These are phyloP conservation scores for Fissipunctia ypsillon DNA, from an alignment of 2,888 invertebrate genomes.

Conservation along the genomic window DNA sequence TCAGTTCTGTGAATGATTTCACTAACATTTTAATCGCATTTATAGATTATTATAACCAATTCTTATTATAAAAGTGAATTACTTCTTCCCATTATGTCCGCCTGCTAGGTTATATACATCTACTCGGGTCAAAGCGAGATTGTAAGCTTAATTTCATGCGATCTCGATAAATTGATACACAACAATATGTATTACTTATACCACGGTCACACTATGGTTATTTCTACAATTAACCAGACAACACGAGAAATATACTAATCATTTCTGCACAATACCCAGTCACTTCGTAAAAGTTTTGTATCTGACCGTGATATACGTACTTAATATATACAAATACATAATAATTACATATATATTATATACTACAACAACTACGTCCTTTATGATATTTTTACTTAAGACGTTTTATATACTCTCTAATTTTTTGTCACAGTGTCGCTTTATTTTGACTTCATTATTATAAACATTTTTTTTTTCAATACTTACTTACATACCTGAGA, in stretches of 20 bases:
- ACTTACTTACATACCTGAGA: constrained; percentile 83
- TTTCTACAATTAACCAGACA: constrained; percentile 32
- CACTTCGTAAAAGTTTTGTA: constrained; percentile 8
- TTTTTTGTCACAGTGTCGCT: constrained; percentile 90
- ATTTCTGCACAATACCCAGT: constrained; percentile 36
- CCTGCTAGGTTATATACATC: constrained; percentile 73
- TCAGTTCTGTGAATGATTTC: constrained; percentile 90
- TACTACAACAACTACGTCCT: constrained; percentile 87
- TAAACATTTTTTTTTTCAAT: constrained; percentile 84
- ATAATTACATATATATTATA: constrained; percentile 71
- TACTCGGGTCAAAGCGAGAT: constrained; percentile 81
- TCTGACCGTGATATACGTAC: constrained; percentile 57
- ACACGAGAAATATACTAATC: constrained; percentile 32
- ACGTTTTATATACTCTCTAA: constrained; percentile 84
- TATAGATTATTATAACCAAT: constrained; percentile 71
- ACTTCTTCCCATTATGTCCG: constrained; percentile 57
- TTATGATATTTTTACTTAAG: constrained; percentile 87
- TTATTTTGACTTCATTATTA: constrained; percentile 89
- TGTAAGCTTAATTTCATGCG: constrained; percentile 80
- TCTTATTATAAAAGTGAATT: constrained; percentile 64
- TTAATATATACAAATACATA: constrained; percentile 60
- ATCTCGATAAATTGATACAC: constrained; percentile 78
- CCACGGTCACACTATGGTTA: constrained; percentile 42
- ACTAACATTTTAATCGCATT: constrained; percentile 86
- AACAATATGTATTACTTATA: constrained; percentile 75